Conservation (phyloP, 1,140 invertebrate species). For the Brachionus calyciflorus region DNA sequence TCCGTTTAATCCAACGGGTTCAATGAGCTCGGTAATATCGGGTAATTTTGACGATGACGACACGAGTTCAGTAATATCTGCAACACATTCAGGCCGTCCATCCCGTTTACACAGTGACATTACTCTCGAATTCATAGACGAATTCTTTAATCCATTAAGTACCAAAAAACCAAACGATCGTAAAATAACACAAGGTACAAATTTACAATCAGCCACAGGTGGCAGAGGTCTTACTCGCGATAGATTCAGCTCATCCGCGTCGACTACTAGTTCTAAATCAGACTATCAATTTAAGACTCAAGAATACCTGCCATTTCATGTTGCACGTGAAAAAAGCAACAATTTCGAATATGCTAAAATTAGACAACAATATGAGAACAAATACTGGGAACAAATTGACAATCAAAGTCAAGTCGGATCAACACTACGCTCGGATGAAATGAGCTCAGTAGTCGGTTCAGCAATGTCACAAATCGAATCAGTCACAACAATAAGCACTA, state of each 20-base stretch:
- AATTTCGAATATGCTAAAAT: constrained; percentile 7
- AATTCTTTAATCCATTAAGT: constrained; percentile 9
- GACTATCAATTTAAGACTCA: not conserved
- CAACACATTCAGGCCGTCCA: not conserved
- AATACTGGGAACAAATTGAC: not conserved
- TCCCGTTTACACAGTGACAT: constrained; percentile 18
- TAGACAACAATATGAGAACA: not conserved
- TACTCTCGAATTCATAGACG: constrained; percentile 42
- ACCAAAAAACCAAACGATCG: not conserved
- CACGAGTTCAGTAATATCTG: no score
- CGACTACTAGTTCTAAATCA: not conserved
- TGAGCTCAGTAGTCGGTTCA: constrained; percentile 36
- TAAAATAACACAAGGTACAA: not conserved
- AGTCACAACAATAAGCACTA: constrained; percentile 20
- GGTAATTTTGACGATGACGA: no score
- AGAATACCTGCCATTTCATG: not conserved
- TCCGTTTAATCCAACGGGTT: no score
- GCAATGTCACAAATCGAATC: constrained; percentile 38
- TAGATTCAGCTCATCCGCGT: not conserved
- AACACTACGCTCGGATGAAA: not conserved
- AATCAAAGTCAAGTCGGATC: constrained; percentile 1
- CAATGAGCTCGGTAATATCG: no score
- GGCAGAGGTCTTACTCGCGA: not conserved
- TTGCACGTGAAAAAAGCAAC: not conserved
- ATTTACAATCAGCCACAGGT: not conserved